Evolutionary conservation across 2,888 invertebrate genomes (phyloP).

Genomic region (Watsonalla cultraria): DNA sequence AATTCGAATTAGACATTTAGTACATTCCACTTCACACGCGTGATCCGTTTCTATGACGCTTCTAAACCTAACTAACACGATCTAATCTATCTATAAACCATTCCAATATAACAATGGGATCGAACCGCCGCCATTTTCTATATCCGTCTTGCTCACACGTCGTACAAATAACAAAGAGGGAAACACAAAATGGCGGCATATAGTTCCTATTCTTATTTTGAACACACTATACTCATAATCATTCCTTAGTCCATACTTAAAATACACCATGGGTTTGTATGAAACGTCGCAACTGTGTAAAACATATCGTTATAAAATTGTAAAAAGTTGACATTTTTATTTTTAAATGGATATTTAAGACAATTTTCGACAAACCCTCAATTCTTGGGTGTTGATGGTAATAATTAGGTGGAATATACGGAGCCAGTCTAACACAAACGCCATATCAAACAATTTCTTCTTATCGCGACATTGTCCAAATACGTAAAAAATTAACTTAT

Average conservation of each 20-base stretch:
- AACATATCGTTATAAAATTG: conserved; percentile 4
- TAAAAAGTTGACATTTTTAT: neutral
- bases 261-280: conserved; percentile 36
- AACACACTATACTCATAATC: conserved; percentile 30
- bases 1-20: conserved; percentile 36
- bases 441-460: too few species aligned
- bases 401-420: too few species aligned
- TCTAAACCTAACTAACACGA: conserved; percentile 57
- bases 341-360: conserved; percentile 18
- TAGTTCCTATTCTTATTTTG: too few species aligned
- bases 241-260: conserved; percentile 42
- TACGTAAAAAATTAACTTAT: too few species aligned
- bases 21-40: conserved; percentile 33
- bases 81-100: conserved; percentile 44
- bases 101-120: too few species aligned
- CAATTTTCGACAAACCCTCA: conserved; percentile 14
- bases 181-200: too few species aligned
- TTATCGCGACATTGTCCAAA: too few species aligned
- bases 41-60: conserved; percentile 69
- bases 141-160: too few species aligned
- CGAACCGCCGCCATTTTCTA: too few species aligned
- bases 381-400: neutral
- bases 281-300: conserved; percentile 26
- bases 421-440: too few species aligned
- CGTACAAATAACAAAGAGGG: too few species aligned